These are phyloP conservation scores for Pantherophis guttatus DNA, from an alignment of 2,113 vertebrate genomes.

Conservation along the genomic window DNA sequence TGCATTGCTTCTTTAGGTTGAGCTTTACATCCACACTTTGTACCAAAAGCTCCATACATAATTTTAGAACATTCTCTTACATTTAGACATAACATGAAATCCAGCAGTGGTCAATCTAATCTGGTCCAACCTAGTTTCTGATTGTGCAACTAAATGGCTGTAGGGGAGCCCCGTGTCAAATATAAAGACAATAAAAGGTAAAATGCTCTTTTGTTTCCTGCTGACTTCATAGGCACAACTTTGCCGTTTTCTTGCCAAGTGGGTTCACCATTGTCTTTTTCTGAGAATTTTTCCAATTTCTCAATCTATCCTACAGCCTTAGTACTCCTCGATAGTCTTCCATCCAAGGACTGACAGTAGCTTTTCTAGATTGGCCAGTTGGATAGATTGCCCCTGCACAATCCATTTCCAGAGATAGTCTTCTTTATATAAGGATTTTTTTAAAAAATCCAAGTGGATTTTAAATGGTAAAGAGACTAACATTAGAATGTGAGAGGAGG, in stretches of 20 bases:
- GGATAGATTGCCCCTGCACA: background rate
- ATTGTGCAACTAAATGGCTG: background rate
- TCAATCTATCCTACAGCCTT: background rate
- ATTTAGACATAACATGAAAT: background rate
- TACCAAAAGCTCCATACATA: background rate
- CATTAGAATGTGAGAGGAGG: background rate
- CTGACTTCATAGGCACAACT: background rate
- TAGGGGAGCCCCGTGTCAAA: background rate
- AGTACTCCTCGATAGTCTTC: background rate
- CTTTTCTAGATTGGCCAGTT: background rate
- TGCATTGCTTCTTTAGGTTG: background rate
- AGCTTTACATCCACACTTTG: no score
- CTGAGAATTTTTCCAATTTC: background rate
- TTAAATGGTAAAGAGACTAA: background rate
- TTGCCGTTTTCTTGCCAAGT: background rate
- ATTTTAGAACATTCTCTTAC: background rate
- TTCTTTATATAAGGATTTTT: constrained; percentile 1
- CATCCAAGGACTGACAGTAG: background rate
- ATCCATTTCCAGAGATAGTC: background rate
- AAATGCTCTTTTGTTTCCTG: background rate
- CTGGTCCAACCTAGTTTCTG: background rate
- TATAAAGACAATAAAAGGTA: background rate
- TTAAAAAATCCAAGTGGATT: background rate
- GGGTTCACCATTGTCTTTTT: background rate
- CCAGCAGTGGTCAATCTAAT: background rate